Percentiles rank a stretch among this genome's conserved stretches.
Evolutionary conservation across 2,113 vertebrate species (phyloP).

Genomic region (Phrynosoma blainvillii): DNA sequence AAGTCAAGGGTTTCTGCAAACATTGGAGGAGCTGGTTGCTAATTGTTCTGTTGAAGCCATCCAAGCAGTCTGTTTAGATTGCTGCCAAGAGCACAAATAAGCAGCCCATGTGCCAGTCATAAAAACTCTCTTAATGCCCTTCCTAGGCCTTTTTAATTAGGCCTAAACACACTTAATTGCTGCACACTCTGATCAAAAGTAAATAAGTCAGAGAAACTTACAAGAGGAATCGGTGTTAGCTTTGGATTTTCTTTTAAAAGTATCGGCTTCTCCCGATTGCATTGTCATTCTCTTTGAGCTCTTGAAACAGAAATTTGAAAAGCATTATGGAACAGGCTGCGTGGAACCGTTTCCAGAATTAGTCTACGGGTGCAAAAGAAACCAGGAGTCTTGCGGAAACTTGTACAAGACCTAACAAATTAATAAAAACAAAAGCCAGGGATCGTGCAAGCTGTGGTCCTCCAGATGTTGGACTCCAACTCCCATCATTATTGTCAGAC

Average conservation of each 20-base stretch:
- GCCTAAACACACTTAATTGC: conserved; percentile 54
- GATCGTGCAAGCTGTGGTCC: too few species aligned
- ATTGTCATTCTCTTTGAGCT: conserved; percentile 31
- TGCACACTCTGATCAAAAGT: conserved; percentile 55
- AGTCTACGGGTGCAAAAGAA: too few species aligned
- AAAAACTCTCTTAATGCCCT: conserved; percentile 41
- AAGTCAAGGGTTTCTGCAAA: conserved; percentile 37
- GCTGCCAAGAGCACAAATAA: conserved; percentile 54
- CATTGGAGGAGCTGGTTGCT: conserved; percentile 51
- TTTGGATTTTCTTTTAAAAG: not conserved
- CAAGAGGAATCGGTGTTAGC: conserved; percentile 1
- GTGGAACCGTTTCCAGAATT: not conserved
- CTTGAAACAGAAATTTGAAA: not conserved
- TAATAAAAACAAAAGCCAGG: too few species aligned
- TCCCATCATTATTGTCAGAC: too few species aligned
- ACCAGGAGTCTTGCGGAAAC: too few species aligned
- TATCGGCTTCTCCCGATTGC: accelerated
- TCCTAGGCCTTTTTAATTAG: conserved; percentile 59
- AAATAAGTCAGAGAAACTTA: conserved; percentile 53
- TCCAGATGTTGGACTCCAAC: too few species aligned
- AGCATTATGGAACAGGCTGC: not conserved
- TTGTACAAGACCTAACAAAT: too few species aligned
- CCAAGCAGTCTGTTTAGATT: conserved; percentile 56
- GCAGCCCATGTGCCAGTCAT: conserved; percentile 29
- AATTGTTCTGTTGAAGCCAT: conserved; percentile 63